A percentile compares a stretch with the other conserved stretches of the same genome.
Evolutionary conservation across 2,113 vertebrate species (phyloP).

Genomic region (Xiphophorus hellerii): DNA sequence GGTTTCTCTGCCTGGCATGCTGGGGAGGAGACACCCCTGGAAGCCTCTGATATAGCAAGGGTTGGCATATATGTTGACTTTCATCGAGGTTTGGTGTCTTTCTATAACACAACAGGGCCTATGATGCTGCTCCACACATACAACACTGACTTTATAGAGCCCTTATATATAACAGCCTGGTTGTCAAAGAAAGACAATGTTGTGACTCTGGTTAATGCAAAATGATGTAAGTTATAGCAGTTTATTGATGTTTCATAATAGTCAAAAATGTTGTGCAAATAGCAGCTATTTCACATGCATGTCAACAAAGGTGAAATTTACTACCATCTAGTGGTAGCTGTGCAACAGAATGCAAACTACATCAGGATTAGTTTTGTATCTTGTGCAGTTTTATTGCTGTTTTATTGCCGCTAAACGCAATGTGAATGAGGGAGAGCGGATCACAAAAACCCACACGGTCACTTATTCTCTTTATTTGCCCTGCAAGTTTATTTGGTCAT

Average conservation of each 20-base stretch:
- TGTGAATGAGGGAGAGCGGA: conserved; percentile 4
- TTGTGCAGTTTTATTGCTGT: conserved; percentile 24
- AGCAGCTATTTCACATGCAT: conserved; percentile 2
- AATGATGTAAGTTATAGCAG: conserved; percentile 27
- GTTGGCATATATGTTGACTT: conserved; percentile 80
- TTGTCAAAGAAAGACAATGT: conserved; percentile 84
- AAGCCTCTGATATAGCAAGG: conserved; percentile 57
- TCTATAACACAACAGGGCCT: conserved; percentile 69
- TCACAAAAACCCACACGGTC: conserved; percentile 5
- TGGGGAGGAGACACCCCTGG: conserved; percentile 71
- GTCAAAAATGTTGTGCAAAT: background rate
- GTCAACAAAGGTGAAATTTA: conserved; percentile 25
- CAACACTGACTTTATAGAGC: conserved; percentile 75
- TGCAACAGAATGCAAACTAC: conserved; percentile 10
- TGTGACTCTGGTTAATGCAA: conserved; percentile 54
- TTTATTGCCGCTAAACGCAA: conserved; percentile 28
- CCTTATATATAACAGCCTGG: conserved; percentile 78
- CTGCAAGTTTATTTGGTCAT: conserved; percentile 16
- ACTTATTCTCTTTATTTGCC: conserved; percentile 25
- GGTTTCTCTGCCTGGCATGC: conserved; percentile 81
- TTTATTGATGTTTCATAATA: conserved; percentile 27
- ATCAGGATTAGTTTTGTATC: conserved; percentile 2
- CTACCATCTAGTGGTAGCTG: conserved; percentile 37
- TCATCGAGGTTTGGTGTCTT: conserved; percentile 70
- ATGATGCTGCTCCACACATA: conserved; percentile 77